Evolutionary conservation across 2,888 invertebrate species (phyloP), one percentile per base, ranked within the genome.

Genomic region (Troides aeacus): DNA sequence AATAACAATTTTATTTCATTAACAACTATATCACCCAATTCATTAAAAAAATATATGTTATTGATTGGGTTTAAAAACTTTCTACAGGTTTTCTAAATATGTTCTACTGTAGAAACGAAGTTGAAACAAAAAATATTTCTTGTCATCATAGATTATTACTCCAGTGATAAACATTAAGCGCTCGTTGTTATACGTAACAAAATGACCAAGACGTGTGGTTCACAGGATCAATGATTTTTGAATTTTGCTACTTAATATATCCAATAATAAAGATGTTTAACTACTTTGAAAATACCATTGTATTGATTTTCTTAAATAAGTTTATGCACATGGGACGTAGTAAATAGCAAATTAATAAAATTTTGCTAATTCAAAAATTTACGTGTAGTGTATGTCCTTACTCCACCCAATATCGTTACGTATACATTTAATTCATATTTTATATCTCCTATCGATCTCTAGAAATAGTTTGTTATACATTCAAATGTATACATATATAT

Each of bases 391-490:
- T 50, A 18, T 2, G 17, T 50, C n/a, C 53, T n/a, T 18, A n/a
- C 53, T 18, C 53, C 53, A n/a, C n/a, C 53, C 12, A 46, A 46
- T n/a, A 18, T 53, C n/a, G 6, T n/a, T 53, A 53, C 53, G n/a
- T n/a, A 18, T n/a, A 53, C 6, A 53, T 50, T 1, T 50, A 17
- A 1, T 53, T 15, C n/a, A n/a, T 53, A n/a, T 7, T 53, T n/a
- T 53, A n/a, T 6, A 53, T 18, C 53, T 53, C 15, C 46, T 53
- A 53, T 53, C 53, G 18, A 53, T 53, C n/a, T 53, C 53, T 53
- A 53, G 53, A 53, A 53, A 53, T 53, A 53, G 53, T 12, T 46
- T 46, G 46, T 53, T 53, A 53, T 53, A 53, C 53, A n/a, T 53
- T 53, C 5, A 53, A n/a, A 53, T 6, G 53, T 53, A n/a, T 53